Base-by-base conservation (phyloP, 1,140 invertebrate species). In the Zaprionus vittiger region DNA sequence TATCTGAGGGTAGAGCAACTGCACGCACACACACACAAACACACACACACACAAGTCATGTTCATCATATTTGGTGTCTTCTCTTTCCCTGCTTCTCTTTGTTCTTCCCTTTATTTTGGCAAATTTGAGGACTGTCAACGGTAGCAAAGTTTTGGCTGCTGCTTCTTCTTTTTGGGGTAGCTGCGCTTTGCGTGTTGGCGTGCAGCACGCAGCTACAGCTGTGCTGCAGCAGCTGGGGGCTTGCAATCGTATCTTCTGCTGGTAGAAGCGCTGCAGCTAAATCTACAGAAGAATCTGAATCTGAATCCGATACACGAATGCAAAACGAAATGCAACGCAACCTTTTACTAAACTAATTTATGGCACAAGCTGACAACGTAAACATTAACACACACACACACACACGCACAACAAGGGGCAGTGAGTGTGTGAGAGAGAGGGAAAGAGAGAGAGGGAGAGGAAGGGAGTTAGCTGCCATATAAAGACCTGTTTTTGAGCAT, bases 261-360 rank as follows among this genome's bases (percentile, higher is more conserved):
- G 38, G 38, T 26, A 47, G 41, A 47, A 7, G n/a, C 14, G 9
- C 38, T 38, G 65, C 31, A 73, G 52, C 37, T 34, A 41, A 59
- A 64, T 47, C 64, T 66, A 11, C 5, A 11, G n/a, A 11, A 20
- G 47, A 17, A 73, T 55, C 24, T 26, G 47, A 17, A 73, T 55
- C 24, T 26, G 55, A 60, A 64, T 55, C 64, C 54, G 55, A 65
- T 34, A 77, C 75, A 73, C 56, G 63, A 77, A 77, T 73, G 75
- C 59, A 77, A 87, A 79, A 80, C 85, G 83, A 89, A 89, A 89
- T 89, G 85, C 84, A 89, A 80, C 70, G 78, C 74, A 80, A 90
- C 84, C 84, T 91, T 89, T 90, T 90, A 90, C 84, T 89, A 89
- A 92, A 92, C 91, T 92, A 92, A 92, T 92, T 92, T 92, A 92